A percentile compares a stretch with the other conserved stretches of the same genome.
phyloP scores from a whole-genome alignment of 2,797 vertebrate species.

The Cuniculus paca region DNA sequence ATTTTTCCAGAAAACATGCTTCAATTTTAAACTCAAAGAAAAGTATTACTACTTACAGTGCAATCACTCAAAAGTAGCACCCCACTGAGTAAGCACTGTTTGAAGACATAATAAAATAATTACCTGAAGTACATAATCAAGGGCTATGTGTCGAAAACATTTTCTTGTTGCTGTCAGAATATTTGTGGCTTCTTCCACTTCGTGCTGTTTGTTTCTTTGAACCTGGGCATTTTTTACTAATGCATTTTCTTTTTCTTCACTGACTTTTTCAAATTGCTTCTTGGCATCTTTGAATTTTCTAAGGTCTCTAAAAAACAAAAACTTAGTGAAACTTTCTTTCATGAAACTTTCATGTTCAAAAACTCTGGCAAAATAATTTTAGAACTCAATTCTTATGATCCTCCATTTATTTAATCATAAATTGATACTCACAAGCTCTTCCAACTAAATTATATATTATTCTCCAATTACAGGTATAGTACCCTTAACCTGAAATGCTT shows the following conservation, averaged over 20 bases:
- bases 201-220: slow-evolving; percentile 97
- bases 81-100: not conserved
- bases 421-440: not conserved
- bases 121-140: slow-evolving; percentile 99
- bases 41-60: not conserved
- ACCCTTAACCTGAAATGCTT: not conserved
- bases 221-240: slow-evolving; percentile 97
- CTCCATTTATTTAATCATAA: not conserved
- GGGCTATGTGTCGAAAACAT: slow-evolving; percentile 97
- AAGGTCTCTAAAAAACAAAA: slow-evolving; percentile 92
- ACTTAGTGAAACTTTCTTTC: not conserved
- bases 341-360: slow-evolving; percentile 57
- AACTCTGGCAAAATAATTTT: slow-evolving; percentile 26
- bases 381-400: not conserved
- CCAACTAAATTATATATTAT: not conserved
- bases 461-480: not conserved
- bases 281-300: slow-evolving; percentile 98
- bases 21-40: slow-evolving; percentile 18
- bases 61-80: not conserved
- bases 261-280: slow-evolving; percentile 99
- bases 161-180: slow-evolving; percentile 97
- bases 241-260: slow-evolving; percentile 98
- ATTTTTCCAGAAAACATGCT: slow-evolving; percentile 8
- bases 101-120: not conserved
- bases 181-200: slow-evolving; percentile 97